Percentiles rank a stretch among this genome's conserved stretches.
These are phyloP conservation scores for Drosophila conformis DNA, from an alignment of 2,888 invertebrate genomes.

Conservation along the genomic window DNA sequence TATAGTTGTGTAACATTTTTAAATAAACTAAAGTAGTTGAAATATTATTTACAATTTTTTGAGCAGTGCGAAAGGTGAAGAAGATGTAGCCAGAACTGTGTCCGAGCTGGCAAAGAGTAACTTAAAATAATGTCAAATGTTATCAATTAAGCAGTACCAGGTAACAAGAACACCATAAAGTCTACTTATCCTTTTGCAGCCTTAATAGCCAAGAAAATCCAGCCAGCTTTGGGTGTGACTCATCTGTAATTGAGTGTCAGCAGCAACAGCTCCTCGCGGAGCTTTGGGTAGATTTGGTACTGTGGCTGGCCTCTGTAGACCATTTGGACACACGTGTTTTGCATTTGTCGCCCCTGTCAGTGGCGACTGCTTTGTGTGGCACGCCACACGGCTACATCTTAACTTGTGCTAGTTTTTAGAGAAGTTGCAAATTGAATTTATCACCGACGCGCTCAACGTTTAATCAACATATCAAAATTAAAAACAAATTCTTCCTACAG, in stretches of 20 bases:
- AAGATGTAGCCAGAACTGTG: neutral
- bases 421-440: constrained; percentile 52
- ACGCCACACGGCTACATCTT: constrained; percentile 1
- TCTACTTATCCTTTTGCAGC: neutral
- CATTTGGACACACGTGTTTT: constrained; percentile 55
- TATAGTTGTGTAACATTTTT: neutral
- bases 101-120: neutral
- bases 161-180: neutral
- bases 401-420: constrained; percentile 24
- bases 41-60: neutral
- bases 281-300: constrained; percentile 31
- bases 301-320: constrained; percentile 10
- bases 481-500: constrained; percentile 26
- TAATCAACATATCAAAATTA: constrained; percentile 22
- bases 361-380: constrained; percentile 18
- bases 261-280: neutral
- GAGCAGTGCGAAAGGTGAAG: neutral
- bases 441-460: constrained; percentile 29
- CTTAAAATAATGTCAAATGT: neutral
- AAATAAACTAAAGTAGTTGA: neutral
- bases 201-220: neutral
- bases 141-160: too few relatives aligned
- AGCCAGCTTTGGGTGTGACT: neutral
- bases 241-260: constrained; percentile 13
- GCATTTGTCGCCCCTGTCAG: constrained; percentile 50